Evolutionary conservation across 2,888 invertebrate species (phyloP).

Genomic region (Cataglyphis cursor): DNA sequence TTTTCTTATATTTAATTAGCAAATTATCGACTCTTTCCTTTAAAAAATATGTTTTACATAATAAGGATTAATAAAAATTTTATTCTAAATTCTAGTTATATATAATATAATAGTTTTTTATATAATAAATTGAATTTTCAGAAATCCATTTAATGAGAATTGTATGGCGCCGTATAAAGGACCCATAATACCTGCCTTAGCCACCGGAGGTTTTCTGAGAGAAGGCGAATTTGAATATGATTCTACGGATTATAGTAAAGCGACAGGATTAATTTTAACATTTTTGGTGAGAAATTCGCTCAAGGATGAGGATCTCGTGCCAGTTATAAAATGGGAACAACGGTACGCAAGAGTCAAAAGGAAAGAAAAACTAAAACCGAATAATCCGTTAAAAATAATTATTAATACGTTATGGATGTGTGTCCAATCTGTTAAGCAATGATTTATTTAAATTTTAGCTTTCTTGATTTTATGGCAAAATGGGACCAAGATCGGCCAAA

Average conservation of each 20-base stretch:
- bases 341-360: constrained; percentile 83
- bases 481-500: constrained; percentile 88
- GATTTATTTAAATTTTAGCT: constrained; percentile 80
- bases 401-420: background rate
- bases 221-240: constrained; percentile 87
- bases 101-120: background rate
- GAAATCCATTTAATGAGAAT: constrained; percentile 88
- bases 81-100: background rate
- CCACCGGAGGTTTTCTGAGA: constrained; percentile 92
- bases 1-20: background rate
- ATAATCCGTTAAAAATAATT: background rate
- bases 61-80: background rate
- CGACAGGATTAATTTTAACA: constrained; percentile 92
- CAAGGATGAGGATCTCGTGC: constrained; percentile 88
- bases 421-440: background rate
- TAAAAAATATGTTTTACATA: background rate
- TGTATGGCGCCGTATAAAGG: constrained; percentile 96
- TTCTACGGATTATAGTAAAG: constrained; percentile 88
- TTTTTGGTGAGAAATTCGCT: constrained; percentile 92
- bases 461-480: constrained; percentile 90
- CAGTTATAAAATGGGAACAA: constrained; percentile 92
- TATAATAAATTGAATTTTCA: constrained; percentile 73
- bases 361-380: background rate
- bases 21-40: background rate
- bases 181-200: constrained; percentile 94